Evolutionary conservation across 2,113 vertebrate species (phyloP).

Genomic region (Notothenia rossii): DNA sequence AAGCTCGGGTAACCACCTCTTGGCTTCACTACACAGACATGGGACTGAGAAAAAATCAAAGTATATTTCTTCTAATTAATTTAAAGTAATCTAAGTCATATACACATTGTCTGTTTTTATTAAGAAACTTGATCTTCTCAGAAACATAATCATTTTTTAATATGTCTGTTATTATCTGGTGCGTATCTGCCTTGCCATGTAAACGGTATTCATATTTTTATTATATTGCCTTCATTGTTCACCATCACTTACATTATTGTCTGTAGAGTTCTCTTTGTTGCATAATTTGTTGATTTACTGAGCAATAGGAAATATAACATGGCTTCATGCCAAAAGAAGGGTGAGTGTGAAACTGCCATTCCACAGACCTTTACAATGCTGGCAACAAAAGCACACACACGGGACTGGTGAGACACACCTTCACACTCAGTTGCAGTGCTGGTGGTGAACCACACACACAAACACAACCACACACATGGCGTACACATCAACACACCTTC

Average conservation of each 20-base stretch:
- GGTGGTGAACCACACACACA: not conserved
- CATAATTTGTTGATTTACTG: constrained; percentile 26
- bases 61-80: no score
- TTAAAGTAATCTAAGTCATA: no score
- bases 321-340: constrained; percentile 5
- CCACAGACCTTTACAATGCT: constrained; percentile 22
- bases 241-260: constrained; percentile 13
- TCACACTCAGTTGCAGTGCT: constrained; percentile 2
- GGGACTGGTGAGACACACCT: not conserved
- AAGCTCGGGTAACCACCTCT: no score
- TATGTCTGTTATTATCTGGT: no score
- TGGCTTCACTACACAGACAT: no score
- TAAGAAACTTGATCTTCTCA: no score
- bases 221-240: not conserved
- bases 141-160: no score
- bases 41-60: no score
- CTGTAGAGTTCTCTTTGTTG: constrained; percentile 31
- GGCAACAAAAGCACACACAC: not conserved
- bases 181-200: no score
- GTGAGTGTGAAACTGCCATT: constrained; percentile 4
- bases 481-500: constrained; percentile 13
- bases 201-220: no score
- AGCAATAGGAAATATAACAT: constrained; percentile 14
- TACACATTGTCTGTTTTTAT: no score
- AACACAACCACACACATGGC: not conserved